These are phyloP conservation scores for Podocnemis expansa DNA, from an alignment of 2,113 vertebrate species.

Conservation along the genomic window DNA sequence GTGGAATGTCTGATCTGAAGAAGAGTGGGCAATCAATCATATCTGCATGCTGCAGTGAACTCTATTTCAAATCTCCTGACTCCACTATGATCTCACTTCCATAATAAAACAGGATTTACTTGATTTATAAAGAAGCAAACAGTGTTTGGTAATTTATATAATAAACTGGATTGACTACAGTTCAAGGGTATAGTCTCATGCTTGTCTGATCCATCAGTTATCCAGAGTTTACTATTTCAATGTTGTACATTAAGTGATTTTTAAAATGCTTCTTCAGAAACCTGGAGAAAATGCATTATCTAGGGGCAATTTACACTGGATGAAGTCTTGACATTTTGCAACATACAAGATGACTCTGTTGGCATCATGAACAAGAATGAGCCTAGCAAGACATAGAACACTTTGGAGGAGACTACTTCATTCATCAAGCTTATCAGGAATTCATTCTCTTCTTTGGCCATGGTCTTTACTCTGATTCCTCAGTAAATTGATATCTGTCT, in stretches of 20 bases:
- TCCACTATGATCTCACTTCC: conserved; percentile 56
- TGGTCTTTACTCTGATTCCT: neutral
- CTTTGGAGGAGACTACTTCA: neutral
- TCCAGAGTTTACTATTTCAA: conserved; percentile 47
- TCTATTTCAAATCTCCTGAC: conserved; percentile 62
- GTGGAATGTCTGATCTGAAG: no score
- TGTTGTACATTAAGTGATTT: conserved; percentile 49
- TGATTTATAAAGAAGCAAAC: conserved; percentile 73
- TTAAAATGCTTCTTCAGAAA: neutral
- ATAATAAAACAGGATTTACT: conserved; percentile 66
- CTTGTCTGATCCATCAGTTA: conserved; percentile 51
- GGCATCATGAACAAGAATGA: conserved; percentile 43
- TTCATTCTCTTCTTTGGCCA: conserved; percentile 4
- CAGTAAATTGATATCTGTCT: neutral
- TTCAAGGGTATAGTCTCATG: conserved; percentile 47
- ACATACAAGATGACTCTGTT: conserved; percentile 9
- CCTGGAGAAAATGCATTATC: neutral
- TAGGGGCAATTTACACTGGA: conserved; percentile 10
- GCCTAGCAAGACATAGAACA: conserved; percentile 33
- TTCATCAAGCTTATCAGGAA: conserved; percentile 47
- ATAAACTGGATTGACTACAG: conserved; percentile 37
- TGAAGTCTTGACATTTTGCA: conserved; percentile 34
- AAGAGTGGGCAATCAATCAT: no score
- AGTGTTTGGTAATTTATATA: conserved; percentile 57
- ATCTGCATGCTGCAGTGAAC: conserved; percentile 52